Conservation (phyloP, 2,888 invertebrate species). For the Tethea ocularis region DNA sequence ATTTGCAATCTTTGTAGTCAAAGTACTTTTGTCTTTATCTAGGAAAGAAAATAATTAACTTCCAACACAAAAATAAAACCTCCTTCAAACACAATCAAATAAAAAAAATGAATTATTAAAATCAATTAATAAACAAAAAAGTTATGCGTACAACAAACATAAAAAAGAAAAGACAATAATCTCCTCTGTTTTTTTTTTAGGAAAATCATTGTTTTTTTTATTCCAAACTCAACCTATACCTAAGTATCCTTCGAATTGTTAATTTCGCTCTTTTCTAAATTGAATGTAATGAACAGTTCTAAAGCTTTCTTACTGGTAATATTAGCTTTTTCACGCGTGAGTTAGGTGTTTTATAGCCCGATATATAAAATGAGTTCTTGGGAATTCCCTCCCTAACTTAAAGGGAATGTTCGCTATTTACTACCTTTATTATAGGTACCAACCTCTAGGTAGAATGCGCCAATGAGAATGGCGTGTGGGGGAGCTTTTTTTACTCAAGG, state of each 20-base stretch:
- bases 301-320: conserved; percentile 51
- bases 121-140: too few species aligned
- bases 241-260: conserved; percentile 23
- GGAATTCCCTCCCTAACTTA: conserved; percentile 40
- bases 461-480: neutral
- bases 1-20: too few species aligned
- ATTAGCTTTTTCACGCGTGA: conserved; percentile 59
- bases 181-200: too few species aligned
- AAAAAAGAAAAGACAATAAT: too few species aligned
- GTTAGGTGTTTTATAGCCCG: conserved; percentile 49
- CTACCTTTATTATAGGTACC: conserved; percentile 23
- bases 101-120: too few species aligned
- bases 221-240: too few species aligned
- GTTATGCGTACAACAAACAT: too few species aligned
- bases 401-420: conserved; percentile 40
- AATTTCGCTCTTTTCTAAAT: conserved; percentile 41
- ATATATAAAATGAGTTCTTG: conserved; percentile 49
- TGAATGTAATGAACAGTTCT: conserved; percentile 58
- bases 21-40: too few species aligned
- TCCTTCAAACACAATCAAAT: too few species aligned
- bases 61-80: too few species aligned
- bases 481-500: neutral
- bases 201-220: too few species aligned
- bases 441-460: neutral
- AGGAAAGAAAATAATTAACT: too few species aligned